Conservation (phyloP, 1,140 invertebrate species). For the Eupristina koningsbergeri region DNA sequence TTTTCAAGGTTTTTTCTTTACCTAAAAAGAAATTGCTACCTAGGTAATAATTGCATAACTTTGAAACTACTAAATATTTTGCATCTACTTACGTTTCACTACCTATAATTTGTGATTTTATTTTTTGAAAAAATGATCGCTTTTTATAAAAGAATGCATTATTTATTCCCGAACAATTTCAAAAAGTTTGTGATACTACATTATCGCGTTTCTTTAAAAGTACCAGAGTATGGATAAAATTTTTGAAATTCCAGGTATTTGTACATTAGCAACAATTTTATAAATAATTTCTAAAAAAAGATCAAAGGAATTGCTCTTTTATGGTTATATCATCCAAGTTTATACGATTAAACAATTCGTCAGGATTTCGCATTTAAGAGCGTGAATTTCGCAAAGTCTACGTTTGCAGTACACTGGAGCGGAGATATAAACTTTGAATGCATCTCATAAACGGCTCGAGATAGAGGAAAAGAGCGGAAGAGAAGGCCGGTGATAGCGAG, state of each 20-base stretch:
- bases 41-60: not conserved
- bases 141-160: not conserved
- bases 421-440: slow-evolving; percentile 34
- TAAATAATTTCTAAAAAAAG: not conserved
- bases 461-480: not conserved
- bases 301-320: not conserved
- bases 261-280: not conserved
- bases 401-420: not conserved
- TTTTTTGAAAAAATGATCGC: not conserved
- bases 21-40: not conserved
- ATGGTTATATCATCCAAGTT: not conserved
- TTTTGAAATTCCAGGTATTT: not conserved
- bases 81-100: not conserved
- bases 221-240: no score
- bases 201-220: not conserved
- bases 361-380: not conserved
- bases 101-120: not conserved
- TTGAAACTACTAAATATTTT: not conserved
- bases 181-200: not conserved
- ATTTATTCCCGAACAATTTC: not conserved
- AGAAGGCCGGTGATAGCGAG: no score
- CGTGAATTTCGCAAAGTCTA: not conserved
- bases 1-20: not conserved
- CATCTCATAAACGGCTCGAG: not conserved
- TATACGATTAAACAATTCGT: slow-evolving; percentile 14